Base-by-base conservation (phyloP, 2,888 invertebrate genomes). In the Chloroclystis v-ata region DNA sequence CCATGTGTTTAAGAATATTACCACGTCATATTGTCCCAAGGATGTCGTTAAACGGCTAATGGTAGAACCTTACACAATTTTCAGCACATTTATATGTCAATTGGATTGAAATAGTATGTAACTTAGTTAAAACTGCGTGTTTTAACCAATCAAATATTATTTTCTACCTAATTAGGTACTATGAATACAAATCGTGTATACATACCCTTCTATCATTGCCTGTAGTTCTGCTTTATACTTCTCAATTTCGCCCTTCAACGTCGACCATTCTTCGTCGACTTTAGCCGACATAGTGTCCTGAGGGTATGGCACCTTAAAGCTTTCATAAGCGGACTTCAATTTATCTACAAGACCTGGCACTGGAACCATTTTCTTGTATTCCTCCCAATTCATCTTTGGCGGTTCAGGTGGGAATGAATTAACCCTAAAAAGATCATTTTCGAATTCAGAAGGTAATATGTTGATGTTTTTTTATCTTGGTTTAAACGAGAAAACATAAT, bases 301-400 rank as follows among this genome's bases (percentile, higher is more conserved):
- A 1, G 85, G 86, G 24, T 72, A 78, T 0, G 85, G 82, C 0
- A 86, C 64, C 47, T 75, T 68, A 4, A 70, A 66, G 1, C 49
- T 24, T 12, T 67, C 62, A 43, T 86, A 84, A 0, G 57, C 63
- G 0, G 65, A 40, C 54, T 78, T 72, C 16, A 84, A 67, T 47
- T 79, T 76, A 0, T 82, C 81, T 1, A 86, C 82, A 1, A 85
- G 62, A 0, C 74, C 75, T 6, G 59, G 37, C 0, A 75, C 57
- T 0, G 82, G 78, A 0, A 84, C 72, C 1, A 52, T 25, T 47
- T 81, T 80, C 10, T 68, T 56, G 51, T 82, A 86, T 5, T 60
- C 53, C 0, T 72, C 81, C 86, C 86, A 87, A 33, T 85, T 63
- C 14, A 87, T 83, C 61, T 72, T 69, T 0, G 86, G 85, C 1